Conservation (phyloP, 1,140 invertebrate genomes). For the Euglossa dilemma region DNA sequence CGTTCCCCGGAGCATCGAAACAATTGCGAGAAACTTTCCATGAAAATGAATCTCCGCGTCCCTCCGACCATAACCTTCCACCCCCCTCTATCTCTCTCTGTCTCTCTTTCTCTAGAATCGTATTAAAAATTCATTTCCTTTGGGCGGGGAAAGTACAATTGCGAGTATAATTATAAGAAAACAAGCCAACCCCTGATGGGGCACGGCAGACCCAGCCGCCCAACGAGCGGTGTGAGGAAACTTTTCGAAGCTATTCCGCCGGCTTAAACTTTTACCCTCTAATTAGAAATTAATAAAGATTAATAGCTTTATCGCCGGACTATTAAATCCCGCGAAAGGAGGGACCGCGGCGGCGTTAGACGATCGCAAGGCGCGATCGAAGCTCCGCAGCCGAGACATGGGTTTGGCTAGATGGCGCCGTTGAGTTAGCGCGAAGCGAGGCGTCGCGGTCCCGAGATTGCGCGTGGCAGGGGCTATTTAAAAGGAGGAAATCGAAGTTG, state of each 20-base stretch:
- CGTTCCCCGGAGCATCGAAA: background rate
- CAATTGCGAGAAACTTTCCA: background rate
- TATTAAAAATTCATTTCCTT: slow-evolving; percentile 41
- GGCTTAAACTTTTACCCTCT: slow-evolving; percentile 71
- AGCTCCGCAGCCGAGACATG: slow-evolving; percentile 29
- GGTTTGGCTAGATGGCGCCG: no score
- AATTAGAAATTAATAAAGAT: slow-evolving; percentile 77
- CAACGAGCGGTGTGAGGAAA: background rate
- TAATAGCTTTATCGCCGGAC: slow-evolving; percentile 75
- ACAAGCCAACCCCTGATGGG: slow-evolving; percentile 25
- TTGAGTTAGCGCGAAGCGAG: background rate
- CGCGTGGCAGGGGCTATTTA: slow-evolving; percentile 42
- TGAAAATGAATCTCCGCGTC: background rate
- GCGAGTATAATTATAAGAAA: slow-evolving; percentile 60
- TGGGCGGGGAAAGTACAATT: slow-evolving; percentile 9
- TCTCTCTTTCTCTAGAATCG: background rate
- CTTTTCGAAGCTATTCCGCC: slow-evolving; percentile 58
- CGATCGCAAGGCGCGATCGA: slow-evolving; percentile 25
- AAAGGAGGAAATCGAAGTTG: slow-evolving; percentile 16
- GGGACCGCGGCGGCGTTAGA: slow-evolving; percentile 34
- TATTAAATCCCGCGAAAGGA: slow-evolving; percentile 66
- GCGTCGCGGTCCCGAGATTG: slow-evolving; percentile 28
- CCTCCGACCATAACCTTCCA: background rate
- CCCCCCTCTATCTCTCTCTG: background rate
- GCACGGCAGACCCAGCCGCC: background rate